phyloP scores from a whole-genome alignment of 1,140 invertebrate genomes.

The Chironomus tepperi region DNA sequence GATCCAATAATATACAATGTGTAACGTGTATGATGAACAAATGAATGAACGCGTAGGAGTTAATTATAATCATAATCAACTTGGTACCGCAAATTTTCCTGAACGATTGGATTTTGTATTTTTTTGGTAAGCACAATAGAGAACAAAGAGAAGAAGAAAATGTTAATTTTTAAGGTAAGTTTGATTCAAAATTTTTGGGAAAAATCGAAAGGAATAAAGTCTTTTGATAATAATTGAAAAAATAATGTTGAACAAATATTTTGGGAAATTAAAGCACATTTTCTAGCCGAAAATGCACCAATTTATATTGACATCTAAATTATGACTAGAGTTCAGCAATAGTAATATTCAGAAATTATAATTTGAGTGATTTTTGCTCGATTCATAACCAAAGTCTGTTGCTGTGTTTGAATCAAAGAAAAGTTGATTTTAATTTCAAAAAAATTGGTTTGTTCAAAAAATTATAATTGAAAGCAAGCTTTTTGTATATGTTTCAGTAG shows the following conservation, averaged over 20 bases:
- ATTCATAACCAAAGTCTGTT: too few species aligned
- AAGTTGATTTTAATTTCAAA: too few species aligned
- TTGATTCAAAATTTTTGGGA: background rate
- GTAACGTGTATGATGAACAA: background rate
- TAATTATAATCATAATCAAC: constrained; percentile 23
- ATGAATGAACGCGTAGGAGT: background rate
- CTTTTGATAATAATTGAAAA: background rate
- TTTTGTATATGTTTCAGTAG: too few species aligned
- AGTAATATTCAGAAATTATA: too few species aligned
- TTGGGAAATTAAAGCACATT: background rate
- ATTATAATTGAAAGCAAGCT: too few species aligned
- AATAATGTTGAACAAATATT: background rate
- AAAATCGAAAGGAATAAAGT: background rate
- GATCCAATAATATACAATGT: background rate
- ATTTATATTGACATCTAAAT: too few species aligned
- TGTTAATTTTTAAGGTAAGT: background rate
- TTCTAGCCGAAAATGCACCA: too few species aligned
- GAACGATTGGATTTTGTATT: background rate
- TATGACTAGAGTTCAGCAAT: too few species aligned
- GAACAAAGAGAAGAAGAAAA: background rate
- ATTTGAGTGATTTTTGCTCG: too few species aligned
- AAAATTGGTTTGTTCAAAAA: too few species aligned
- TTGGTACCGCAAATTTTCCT: constrained; percentile 20
- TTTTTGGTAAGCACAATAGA: background rate
- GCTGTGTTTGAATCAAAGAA: too few species aligned